Evolutionary conservation across 2,797 vertebrate genomes (phyloP).

Genomic region (Silurus aristotelis): DNA sequence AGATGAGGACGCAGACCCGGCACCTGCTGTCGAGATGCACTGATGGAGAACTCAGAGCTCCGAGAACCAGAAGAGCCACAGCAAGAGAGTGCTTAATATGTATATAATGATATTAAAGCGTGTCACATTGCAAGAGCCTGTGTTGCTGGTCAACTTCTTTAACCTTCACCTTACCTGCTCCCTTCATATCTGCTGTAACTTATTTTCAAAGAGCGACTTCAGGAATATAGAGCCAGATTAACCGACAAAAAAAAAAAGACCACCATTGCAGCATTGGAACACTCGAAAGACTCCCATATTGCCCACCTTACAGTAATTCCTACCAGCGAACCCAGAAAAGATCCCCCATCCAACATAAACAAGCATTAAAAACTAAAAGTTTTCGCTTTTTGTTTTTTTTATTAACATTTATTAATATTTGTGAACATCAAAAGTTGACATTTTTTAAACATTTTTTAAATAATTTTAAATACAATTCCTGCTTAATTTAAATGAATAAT

Average conservation of each 20-base stretch:
- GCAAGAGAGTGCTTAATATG: slow-evolving; percentile 58
- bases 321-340: slow-evolving; percentile 22
- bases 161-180: slow-evolving; percentile 39
- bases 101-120: slow-evolving; percentile 61
- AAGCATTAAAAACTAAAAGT: slow-evolving; percentile 31
- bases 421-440: no score
- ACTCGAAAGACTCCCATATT: slow-evolving; percentile 26
- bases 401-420: no score
- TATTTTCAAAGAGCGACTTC: slow-evolving; percentile 64
- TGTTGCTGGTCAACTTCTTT: slow-evolving; percentile 65
- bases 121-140: slow-evolving; percentile 66
- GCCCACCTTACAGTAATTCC: slow-evolving; percentile 34
- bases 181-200: slow-evolving; percentile 53
- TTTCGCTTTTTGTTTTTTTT: background rate
- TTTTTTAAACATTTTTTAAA: no score
- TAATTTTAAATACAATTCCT: no score
- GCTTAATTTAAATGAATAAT: no score
- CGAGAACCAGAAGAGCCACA: slow-evolving; percentile 52
- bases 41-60: no score
- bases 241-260: background rate
- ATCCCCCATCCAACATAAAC: slow-evolving; percentile 25
- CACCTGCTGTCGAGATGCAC: slow-evolving; percentile 91
- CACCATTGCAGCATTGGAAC: slow-evolving; percentile 12
- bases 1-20: slow-evolving; percentile 93
- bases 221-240: slow-evolving; percentile 10